These are phyloP conservation scores for Lucifuga dentata DNA, from an alignment of 2,113 vertebrate genomes.

Conservation along the genomic window DNA sequence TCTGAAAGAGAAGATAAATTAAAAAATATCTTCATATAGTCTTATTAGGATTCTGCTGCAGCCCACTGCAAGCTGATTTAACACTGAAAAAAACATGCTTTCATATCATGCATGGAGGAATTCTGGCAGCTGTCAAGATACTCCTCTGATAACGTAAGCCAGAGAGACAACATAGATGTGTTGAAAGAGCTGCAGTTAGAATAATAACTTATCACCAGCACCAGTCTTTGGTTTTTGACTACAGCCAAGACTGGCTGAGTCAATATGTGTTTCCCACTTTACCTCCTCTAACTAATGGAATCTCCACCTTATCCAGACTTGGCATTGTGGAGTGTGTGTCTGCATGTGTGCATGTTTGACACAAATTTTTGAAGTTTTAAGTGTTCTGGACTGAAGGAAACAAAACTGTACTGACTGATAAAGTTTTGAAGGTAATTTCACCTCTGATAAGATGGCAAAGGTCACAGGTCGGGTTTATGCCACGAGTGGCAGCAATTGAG, in stretches of 20 bases:
- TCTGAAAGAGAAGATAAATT: constrained; percentile 37
- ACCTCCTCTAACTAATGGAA: constrained; percentile 14
- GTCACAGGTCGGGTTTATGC: not conserved
- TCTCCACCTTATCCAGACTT: constrained; percentile 10
- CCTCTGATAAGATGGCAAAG: not conserved
- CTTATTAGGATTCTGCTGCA: constrained; percentile 55
- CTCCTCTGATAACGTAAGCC: constrained; percentile 52
- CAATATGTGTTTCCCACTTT: constrained; percentile 25
- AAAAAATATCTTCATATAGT: constrained; percentile 51
- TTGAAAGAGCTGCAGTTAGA: constrained; percentile 62
- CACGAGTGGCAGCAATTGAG: not conserved
- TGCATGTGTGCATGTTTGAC: not conserved
- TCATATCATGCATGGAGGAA: constrained; percentile 55
- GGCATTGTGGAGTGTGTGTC: not conserved
- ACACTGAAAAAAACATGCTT: constrained; percentile 41
- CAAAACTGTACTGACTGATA: no score
- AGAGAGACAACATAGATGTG: constrained; percentile 55
- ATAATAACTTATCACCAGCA: constrained; percentile 59
- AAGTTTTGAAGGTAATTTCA: not conserved
- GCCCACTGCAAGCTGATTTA: constrained; percentile 34
- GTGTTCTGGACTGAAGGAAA: no score
- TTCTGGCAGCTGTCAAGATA: constrained; percentile 70
- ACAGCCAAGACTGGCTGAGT: constrained; percentile 35
- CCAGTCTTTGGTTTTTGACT: constrained; percentile 42
- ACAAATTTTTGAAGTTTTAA: no score